Evolutionary conservation across 2,113 vertebrate species (phyloP).

Genomic region (Strix aluco): DNA sequence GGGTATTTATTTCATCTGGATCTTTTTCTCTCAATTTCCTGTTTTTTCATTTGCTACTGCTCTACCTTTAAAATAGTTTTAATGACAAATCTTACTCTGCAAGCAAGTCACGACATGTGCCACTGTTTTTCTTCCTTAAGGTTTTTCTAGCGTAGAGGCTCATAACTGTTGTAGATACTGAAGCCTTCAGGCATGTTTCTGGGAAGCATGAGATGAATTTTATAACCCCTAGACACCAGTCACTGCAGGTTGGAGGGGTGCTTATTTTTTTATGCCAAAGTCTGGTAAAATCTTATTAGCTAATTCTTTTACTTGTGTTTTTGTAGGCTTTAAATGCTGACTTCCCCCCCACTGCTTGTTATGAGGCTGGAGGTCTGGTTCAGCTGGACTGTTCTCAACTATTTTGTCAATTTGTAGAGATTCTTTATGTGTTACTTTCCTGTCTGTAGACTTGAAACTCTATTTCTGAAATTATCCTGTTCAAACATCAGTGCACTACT

Average conservation of each 20-base stretch:
- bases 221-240: not conserved
- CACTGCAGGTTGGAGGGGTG: not conserved
- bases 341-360: not conserved
- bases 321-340: not conserved
- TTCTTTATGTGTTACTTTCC: not conserved
- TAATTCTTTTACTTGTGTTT: not conserved
- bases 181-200: not conserved
- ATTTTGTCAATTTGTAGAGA: not conserved
- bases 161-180: not conserved
- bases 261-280: not conserved
- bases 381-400: not conserved
- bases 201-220: not conserved
- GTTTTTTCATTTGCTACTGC: not conserved
- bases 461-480: not conserved
- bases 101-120: not conserved
- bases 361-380: not conserved
- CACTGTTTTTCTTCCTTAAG: not conserved
- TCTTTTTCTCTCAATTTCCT: not conserved
- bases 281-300: not conserved
- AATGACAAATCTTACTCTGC: not conserved
- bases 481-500: not conserved
- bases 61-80: not conserved
- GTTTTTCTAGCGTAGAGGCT: not conserved
- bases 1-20: not conserved
- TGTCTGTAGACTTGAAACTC: not conserved